phyloP scores from a whole-genome alignment of 2,113 vertebrate species.

The Tamias sibiricus region DNA sequence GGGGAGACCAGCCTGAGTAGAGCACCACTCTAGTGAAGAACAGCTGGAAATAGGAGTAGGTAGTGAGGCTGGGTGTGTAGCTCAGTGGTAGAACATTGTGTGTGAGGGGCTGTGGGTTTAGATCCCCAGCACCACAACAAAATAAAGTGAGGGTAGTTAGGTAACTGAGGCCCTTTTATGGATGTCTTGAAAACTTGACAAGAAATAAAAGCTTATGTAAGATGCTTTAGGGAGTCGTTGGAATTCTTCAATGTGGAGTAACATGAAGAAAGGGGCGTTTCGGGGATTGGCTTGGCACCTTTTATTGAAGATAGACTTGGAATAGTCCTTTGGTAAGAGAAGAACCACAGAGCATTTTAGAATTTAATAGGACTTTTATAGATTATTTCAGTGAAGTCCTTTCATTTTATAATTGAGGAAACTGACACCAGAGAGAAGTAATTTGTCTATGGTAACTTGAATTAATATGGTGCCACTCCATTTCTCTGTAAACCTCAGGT shows the following conservation, averaged over 20 bases:
- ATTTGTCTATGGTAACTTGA: constrained; percentile 5
- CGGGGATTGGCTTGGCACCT: neutral
- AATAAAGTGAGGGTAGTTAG: neutral
- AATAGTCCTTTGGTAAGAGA: neutral
- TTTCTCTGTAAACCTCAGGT: neutral
- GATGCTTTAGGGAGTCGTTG: neutral
- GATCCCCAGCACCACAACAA: neutral
- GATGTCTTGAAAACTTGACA: constrained; percentile 11
- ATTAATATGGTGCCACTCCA: neutral
- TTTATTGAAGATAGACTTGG: constrained; percentile 47
- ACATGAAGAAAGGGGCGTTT: neutral
- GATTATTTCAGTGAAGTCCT: neutral
- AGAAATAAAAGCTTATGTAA: constrained; percentile 53
- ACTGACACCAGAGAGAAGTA: neutral
- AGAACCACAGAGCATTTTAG: constrained; percentile 9
- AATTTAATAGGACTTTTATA: neutral
- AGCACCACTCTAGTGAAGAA: neutral
- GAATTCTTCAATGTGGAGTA: constrained; percentile 1
- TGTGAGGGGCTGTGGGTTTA: neutral
- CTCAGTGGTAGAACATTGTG: neutral
- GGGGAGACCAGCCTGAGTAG: neutral
- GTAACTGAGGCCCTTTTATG: neutral
- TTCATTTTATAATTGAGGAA: neutral
- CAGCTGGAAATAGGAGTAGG: neutral
- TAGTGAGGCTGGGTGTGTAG: neutral